Base-by-base conservation (phyloP, 2,113 vertebrate species). In the Vidua macroura region DNA sequence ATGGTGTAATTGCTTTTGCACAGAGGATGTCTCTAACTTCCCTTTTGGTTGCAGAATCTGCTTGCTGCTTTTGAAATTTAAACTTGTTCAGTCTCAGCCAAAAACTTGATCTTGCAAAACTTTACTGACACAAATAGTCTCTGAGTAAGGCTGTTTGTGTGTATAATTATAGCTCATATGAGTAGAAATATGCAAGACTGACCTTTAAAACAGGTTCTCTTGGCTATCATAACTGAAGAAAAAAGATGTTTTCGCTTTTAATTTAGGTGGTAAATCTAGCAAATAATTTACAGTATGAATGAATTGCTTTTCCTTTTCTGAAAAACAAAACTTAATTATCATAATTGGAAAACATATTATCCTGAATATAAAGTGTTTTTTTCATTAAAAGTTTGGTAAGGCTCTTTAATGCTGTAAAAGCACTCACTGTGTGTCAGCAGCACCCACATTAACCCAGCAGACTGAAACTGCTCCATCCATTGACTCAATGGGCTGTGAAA, bases 401-500 rank as follows among this genome's bases (percentile, higher is more conserved):
- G 44, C 72, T 81, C 15, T 92, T 95, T 84, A 59, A 67, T 69
- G 83, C 25, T 58, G 68, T 59, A 53, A 86, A 62, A 77, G 52
- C 60, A 63, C 78, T 76, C 58, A 2, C 46, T 62, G 1, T 55
- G 31, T 77, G 20, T 82, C 89, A 86, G 62, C 79, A 93, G 67
- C 88, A 90, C 60, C 76, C 70, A 83, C 73, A 95, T 96, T 90
- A 91, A 90, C 56, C 27, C 89, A 96, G 93, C 70, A 83, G 69
- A 85, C 78, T 69, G 96, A 93, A 95, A 88, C 37, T 86, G 70
- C 74, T 95, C 74, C 75, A 88, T 96, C 83, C 92, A 43, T 52
- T 75, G 88, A 84, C 58, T 92, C 90, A 92, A 28, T 93, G 93
- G 86, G 60, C 91, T 11, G 11, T 95, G 94, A 97, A 96, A 96